Evolutionary conservation across 2,888 invertebrate species (phyloP).

Genomic region (Caenorhabditis auriculariae): DNA sequence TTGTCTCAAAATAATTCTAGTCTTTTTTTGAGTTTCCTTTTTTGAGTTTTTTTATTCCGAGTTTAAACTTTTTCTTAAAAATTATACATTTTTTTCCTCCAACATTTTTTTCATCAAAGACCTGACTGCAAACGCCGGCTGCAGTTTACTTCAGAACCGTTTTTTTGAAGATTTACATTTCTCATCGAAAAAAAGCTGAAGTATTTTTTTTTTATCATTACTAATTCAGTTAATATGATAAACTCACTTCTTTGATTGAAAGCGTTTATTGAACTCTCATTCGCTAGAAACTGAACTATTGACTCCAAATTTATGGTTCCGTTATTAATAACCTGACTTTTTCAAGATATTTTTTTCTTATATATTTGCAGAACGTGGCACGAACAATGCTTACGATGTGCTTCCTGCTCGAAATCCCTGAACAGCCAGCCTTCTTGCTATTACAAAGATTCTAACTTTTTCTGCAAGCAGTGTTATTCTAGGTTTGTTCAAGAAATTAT

Average conservation of each 20-base stretch:
- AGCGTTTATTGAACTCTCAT: too few relatives aligned
- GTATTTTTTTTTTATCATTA: too few relatives aligned
- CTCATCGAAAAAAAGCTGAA: neutral
- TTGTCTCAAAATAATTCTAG: neutral
- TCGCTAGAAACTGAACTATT: too few relatives aligned
- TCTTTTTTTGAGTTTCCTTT: neutral
- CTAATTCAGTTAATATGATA: too few relatives aligned
- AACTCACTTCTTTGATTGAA: too few relatives aligned
- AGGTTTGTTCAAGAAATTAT: too few relatives aligned
- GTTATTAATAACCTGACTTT: neutral
- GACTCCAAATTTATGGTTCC: too few relatives aligned
- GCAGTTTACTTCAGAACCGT: neutral
- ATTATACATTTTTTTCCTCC: neutral
- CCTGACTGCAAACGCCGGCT: too few relatives aligned
- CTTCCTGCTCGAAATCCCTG: constrained; percentile 13
- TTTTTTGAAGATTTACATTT: neutral
- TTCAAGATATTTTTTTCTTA: neutral
- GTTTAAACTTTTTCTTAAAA: neutral
- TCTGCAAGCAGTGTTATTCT: constrained; percentile 54
- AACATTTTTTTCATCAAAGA: neutral
- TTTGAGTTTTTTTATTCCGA: neutral
- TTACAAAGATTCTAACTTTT: constrained; percentile 37
- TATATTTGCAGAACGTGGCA: constrained; percentile 37
- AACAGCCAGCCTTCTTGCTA: constrained; percentile 41
- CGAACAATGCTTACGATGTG: constrained; percentile 29